Conservation (phyloP, 1,140 invertebrate genomes). For the Atta colombica region DNA sequence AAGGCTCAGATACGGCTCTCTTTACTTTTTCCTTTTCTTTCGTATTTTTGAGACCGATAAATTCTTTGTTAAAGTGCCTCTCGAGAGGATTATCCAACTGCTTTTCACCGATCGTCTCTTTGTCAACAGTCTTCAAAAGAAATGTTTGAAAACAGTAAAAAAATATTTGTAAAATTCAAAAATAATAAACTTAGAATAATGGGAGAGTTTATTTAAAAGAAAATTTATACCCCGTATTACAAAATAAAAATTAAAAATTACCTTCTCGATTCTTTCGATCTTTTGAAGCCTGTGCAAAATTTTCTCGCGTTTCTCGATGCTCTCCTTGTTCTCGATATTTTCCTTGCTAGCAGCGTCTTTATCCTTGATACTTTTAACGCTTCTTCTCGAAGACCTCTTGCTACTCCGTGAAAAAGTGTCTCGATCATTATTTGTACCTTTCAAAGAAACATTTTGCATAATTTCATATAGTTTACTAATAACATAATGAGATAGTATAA, state of each 20-base stretch:
- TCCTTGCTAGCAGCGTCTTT: constrained; percentile 73
- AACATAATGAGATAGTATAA: background rate
- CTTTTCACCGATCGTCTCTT: constrained; percentile 64
- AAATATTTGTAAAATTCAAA: background rate
- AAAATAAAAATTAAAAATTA: constrained; percentile 39
- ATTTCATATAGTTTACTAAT: background rate
- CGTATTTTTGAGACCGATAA: constrained; percentile 56
- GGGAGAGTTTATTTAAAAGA: background rate
- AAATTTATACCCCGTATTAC: constrained; percentile 11
- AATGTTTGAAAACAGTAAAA: constrained; percentile 8
- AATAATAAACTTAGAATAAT: constrained; percentile 22
- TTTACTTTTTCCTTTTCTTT: constrained; percentile 79
- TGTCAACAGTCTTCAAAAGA: constrained; percentile 49
- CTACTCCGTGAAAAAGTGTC: constrained; percentile 66
- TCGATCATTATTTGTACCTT: constrained; percentile 62
- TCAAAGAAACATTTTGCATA: background rate
- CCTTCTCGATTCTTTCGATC: constrained; percentile 75
- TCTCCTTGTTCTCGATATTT: constrained; percentile 70
- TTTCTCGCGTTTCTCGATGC: constrained; percentile 70
- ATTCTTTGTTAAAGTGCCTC: constrained; percentile 68
- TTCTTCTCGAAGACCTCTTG: constrained; percentile 74
- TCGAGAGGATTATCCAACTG: constrained; percentile 61
- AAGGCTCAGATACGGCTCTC: constrained; percentile 81
- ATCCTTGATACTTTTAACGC: constrained; percentile 76
- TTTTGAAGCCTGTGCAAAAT: constrained; percentile 67